Conservation (phyloP, 2,113 vertebrate species). For the Charadrius vociferus region DNA sequence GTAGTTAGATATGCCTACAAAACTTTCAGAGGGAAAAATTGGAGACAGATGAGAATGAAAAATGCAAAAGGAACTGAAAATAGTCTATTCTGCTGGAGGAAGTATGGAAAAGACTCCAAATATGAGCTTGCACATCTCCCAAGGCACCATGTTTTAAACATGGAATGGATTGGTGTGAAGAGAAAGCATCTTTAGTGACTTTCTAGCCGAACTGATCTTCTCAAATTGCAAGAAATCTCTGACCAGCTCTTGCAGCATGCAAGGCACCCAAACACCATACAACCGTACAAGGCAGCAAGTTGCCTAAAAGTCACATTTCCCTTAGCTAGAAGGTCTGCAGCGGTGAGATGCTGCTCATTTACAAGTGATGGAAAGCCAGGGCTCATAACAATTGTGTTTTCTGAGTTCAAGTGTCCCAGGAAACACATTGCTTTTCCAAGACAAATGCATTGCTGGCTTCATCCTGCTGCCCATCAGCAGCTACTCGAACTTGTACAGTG, state of each 20-base stretch:
- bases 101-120: background rate
- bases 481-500: background rate
- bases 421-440: background rate
- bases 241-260: background rate
- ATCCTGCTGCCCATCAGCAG: background rate
- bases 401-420: rapidly evolving
- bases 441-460: rapidly evolving
- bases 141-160: background rate
- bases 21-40: background rate
- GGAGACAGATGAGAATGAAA: background rate
- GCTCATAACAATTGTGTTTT: background rate
- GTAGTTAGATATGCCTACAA: background rate
- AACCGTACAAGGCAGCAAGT: background rate
- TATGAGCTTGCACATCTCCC: background rate
- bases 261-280: background rate
- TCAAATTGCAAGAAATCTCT: background rate
- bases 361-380: rapidly evolving
- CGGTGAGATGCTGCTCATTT: background rate
- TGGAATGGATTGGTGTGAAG: background rate
- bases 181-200: background rate
- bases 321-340: background rate
- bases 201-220: background rate
- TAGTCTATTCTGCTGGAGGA: background rate
- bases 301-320: background rate
- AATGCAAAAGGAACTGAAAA: conserved; percentile 21